phyloP scores from a whole-genome alignment of 2,888 invertebrate species.

The Drosophila kuntzei region DNA sequence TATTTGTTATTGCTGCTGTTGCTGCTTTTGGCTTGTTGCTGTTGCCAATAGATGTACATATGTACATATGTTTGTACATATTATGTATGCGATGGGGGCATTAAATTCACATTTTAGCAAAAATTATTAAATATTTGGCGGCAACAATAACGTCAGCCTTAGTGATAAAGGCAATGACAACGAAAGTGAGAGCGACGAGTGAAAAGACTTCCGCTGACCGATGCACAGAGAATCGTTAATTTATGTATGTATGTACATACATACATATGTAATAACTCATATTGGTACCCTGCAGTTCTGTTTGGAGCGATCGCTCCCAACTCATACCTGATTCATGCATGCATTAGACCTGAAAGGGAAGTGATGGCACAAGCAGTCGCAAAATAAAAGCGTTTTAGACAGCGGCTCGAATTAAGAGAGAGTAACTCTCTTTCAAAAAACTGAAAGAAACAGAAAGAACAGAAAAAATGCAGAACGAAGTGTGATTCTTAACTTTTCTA shows the following conservation, averaged over 20 bases:
- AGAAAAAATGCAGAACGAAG: no score
- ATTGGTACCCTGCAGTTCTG: no score
- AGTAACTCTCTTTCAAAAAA: no score
- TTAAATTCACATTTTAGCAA: constrained; percentile 75
- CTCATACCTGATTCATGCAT: no score
- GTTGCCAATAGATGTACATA: constrained; percentile 22
- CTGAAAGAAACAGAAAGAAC: no score
- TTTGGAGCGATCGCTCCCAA: no score
- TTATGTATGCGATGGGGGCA: constrained; percentile 63
- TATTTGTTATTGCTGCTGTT: constrained; percentile 25
- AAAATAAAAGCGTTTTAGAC: no score
- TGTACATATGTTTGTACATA: constrained; percentile 23
- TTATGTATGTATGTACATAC: constrained; percentile 33
- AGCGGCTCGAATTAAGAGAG: no score
- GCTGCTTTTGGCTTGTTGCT: constrained; percentile 27
- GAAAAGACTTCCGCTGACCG: constrained; percentile 66
- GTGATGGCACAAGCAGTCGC: no score
- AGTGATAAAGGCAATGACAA: constrained; percentile 27
- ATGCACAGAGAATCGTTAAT: constrained; percentile 68
- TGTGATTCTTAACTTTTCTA: no score
- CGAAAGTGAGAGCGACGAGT: constrained; percentile 75
- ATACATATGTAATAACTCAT: no score
- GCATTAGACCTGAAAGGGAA: no score
- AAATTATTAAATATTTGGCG: constrained; percentile 78
- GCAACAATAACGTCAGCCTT: constrained; percentile 9